Base-by-base conservation (phyloP, 1,140 invertebrate genomes). In the Mercenaria mercenaria region DNA sequence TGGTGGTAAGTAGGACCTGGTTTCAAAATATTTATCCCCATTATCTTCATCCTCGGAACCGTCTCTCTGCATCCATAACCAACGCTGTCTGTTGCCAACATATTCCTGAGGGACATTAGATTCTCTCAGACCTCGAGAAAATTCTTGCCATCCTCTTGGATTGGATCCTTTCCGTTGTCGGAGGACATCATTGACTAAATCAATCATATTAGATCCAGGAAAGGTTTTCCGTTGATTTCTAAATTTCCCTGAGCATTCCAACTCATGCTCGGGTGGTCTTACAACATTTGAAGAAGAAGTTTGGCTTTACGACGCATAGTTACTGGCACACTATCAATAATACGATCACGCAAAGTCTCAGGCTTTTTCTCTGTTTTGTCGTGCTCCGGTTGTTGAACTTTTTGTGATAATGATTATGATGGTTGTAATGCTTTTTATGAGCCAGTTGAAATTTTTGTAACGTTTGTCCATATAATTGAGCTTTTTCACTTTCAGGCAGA, bases 401-500 rank as follows among this genome's bases (percentile, higher is more conserved):
- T 10, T 39, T 32, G 8, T 4, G 10, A 32, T 37, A 32, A 10
- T 34, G 37, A 13, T 10, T 4, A 11, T 4, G 18, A 18, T 10
- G 67, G 67, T 50, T 52, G 47, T 3, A 56, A 0, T 3, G 26
- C n/a, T 81, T 81, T 34, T 81, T 81, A 37, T 81, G 50, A 4
- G 52, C 26, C 34, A 59, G 13, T 34, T 59, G 79, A 61, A 81
- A 61, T 81, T 37, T 26, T 23, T 81, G 56, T 26, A 81, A 61
- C 34, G 2, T 37, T 80, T 80, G 23, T 15, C 77, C 77, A 56
- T 26, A 80, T 29, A 50, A 3, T 32, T 80, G 15, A 37, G 79
- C 79, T 37, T 59, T 81, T 26, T 81, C 52, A 20, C n/a, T n/a
- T 43, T 81, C 79, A 2, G 79, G 61, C 56, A 81, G 32, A 20